Evolutionary conservation across 2,888 invertebrate species (phyloP), one percentile per base, ranked within the genome.

Genomic region (Hyles lineata): DNA sequence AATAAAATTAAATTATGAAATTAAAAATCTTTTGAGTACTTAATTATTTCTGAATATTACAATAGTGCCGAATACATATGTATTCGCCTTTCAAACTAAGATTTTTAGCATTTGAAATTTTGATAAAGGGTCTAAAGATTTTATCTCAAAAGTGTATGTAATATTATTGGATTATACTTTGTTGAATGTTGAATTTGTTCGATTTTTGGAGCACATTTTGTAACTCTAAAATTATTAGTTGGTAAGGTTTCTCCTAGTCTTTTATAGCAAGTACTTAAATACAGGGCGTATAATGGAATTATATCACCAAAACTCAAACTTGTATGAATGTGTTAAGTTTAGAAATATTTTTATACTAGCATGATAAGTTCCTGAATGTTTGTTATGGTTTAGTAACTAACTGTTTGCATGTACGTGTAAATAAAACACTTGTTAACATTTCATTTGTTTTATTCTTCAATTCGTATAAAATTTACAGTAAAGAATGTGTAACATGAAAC

Each of bases 401-500:
- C 50, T 50, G 50, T 67, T 50, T 67, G 21, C 67, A 50, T 43
- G 62, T 62, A 63, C 35, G 50, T 75, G 80, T 76, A 82, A 81
- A 81, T 82, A 79, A 81, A 79, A 81, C 73, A 69, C 74, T 79
- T 74, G 81, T 82, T 80, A 80, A 79, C 70, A 76, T 79, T 78
- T 76, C 72, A 35, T 75, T 80, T 69, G 70, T 76, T 79, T 81
- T 75, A 76, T 80, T 77, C 73, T 70, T 76, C 63, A 60, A 43
- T 43, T 25, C 67, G 17, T 67, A 67, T 50, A 67, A 67, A 43
- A 50, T 67, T 9, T 63, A 50, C n/a, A 50, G 21, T 43, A 15
- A 63, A 29, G 32, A 19, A 62, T 19, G 29, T 63, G 23, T 21
- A 63, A 43, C 35, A 43, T 43, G 60, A 25, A 25, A 60, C 21